Conservation (phyloP, 2,113 vertebrate genomes). For the Eurypyga helias region DNA sequence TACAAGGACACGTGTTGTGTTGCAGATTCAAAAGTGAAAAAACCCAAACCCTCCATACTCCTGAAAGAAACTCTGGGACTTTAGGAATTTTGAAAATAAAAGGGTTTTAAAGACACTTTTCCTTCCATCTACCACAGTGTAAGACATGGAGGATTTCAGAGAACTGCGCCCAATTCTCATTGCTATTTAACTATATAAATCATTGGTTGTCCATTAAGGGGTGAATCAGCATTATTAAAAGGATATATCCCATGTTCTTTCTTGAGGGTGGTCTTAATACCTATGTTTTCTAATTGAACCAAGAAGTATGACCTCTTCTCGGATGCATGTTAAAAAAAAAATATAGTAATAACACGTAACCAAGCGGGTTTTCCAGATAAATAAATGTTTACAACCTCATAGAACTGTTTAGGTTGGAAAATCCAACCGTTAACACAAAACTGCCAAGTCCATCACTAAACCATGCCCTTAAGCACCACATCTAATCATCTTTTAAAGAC, state of each 20-base stretch:
- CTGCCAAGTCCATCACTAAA: too few relatives aligned
- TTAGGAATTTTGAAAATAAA: background rate
- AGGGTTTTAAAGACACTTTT: fast-evolving
- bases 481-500: too few relatives aligned
- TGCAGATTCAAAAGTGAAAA: background rate
- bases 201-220: fast-evolving
- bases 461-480: too few relatives aligned
- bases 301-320: background rate
- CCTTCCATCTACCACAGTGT: background rate
- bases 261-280: too few relatives aligned
- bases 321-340: background rate
- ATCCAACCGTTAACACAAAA: too few relatives aligned
- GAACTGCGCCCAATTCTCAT: background rate
- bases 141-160: background rate
- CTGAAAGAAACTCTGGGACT: background rate
- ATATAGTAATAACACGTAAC: background rate
- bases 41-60: background rate
- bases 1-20: background rate
- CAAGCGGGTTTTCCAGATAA: background rate
- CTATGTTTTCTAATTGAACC: background rate
- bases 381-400: constrained; percentile 41
- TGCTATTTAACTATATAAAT: background rate
- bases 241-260: fast-evolving
- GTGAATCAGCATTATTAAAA: background rate
- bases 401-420: too few relatives aligned